Conservation (phyloP, 2,113 vertebrate species). For the Puma concolor region DNA sequence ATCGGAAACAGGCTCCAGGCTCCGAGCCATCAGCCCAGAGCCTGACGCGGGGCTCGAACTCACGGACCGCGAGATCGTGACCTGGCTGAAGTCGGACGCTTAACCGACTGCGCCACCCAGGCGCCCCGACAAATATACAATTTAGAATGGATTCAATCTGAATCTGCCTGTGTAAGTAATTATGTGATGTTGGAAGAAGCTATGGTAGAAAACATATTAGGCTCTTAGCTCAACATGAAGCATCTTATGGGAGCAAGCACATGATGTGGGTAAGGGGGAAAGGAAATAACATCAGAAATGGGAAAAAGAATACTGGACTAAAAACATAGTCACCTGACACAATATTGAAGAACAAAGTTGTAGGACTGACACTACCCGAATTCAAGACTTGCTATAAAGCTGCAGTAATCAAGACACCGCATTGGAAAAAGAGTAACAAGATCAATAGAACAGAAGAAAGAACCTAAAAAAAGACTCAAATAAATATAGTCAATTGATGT, state of each 20-base stretch:
- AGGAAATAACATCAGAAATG: background rate
- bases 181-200: background rate
- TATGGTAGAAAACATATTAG: background rate
- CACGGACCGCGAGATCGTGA: too few relatives aligned
- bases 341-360: background rate
- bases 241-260: background rate
- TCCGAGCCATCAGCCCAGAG: too few relatives aligned
- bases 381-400: background rate
- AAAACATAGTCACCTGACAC: background rate
- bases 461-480: background rate
- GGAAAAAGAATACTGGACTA: background rate
- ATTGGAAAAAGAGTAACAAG: background rate
- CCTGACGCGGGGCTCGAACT: too few relatives aligned
- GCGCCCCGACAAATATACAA: background rate
- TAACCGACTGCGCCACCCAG: too few relatives aligned
- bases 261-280: background rate
- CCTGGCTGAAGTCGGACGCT: too few relatives aligned
- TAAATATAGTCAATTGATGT: background rate
- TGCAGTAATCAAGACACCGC: background rate
- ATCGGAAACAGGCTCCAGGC: too few relatives aligned
- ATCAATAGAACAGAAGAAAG: background rate
- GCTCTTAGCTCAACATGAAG: background rate
- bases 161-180: background rate
- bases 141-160: background rate
- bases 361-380: background rate